phyloP scores from a whole-genome alignment of 2,888 invertebrate species.

The Oxytorus armatus region DNA sequence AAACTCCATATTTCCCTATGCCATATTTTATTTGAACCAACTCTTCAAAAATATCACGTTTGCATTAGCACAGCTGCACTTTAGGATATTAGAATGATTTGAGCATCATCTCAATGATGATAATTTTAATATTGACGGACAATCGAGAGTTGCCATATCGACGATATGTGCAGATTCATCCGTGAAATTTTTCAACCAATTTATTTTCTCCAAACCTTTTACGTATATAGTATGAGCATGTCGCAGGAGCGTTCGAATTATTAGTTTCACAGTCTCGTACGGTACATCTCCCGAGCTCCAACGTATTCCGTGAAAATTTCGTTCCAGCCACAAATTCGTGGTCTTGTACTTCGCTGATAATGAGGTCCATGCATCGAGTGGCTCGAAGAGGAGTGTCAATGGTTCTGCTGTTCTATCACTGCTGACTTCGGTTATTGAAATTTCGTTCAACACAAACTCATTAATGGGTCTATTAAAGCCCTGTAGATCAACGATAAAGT shows the following conservation, averaged over 20 bases:
- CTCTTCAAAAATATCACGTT: background rate
- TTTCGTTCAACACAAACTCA: background rate
- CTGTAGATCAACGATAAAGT: no score
- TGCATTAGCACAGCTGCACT: background rate
- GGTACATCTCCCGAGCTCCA: background rate
- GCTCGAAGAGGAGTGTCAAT: background rate
- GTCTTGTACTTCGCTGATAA: background rate
- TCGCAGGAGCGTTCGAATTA: background rate
- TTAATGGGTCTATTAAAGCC: no score
- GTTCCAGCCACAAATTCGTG: conserved; percentile 1
- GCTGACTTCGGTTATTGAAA: background rate
- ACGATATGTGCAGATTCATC: background rate
- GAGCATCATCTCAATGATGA: background rate
- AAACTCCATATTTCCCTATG: background rate
- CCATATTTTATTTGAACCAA: no score
- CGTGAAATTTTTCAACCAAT: background rate
- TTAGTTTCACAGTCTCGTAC: background rate
- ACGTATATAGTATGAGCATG: background rate
- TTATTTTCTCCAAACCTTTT: background rate
- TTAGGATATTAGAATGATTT: background rate
- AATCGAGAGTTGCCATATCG: background rate
- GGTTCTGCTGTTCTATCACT: background rate
- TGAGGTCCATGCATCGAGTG: background rate
- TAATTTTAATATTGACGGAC: background rate
- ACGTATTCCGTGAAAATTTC: background rate